Evolutionary conservation across 1,140 invertebrate species (phyloP), one percentile per base, ranked within the genome.

Genomic region (Tetraneura akinire): DNA sequence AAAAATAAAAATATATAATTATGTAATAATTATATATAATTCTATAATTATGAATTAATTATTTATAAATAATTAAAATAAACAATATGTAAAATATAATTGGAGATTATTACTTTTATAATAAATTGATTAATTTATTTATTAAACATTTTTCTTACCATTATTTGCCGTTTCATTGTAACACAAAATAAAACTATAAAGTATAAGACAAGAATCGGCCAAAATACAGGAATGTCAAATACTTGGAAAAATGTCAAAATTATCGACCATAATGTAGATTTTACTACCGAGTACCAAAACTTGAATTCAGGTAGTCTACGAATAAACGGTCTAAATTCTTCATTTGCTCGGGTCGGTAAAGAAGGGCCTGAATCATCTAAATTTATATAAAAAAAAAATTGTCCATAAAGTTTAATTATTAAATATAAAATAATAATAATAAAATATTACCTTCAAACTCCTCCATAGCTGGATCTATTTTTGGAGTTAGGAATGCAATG

Each of bases 161-260:
- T 98, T 84, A 99, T 99, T 90, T 99, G 98, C 85, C 96, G 91
- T 87, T 98, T 99, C 98, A 99, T 99, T 68, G 98, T 99, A 83
- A 99, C 94, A 86, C 95, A 95, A 86, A 99, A 96, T 81, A 99
- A 87, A 53, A 97, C 97, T 84, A 99, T 94, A 87, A 99, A 99
- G 87, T 99, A 99, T 92, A 99, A 96, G 80, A 99, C 96, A 84
- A 99, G 90, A 83, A 99, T 99, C 64, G 98, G 98, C 98, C 98
- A 99, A 87, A 99, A 99, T 83, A 99, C 98, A 84, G 98, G 98
- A 85, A 99, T 93, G 89, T 99, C 98, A 86, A 99, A 97, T 82
- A 93, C 93, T 84, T 99, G 96, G 86, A 99, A 98, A 86, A 98
- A 95, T 73, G 98, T 99, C 87, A 96, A 98, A 82, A 92, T 88